These are phyloP conservation scores for Euura lappo DNA, from an alignment of 1,140 invertebrate species.

Conservation along the genomic window DNA sequence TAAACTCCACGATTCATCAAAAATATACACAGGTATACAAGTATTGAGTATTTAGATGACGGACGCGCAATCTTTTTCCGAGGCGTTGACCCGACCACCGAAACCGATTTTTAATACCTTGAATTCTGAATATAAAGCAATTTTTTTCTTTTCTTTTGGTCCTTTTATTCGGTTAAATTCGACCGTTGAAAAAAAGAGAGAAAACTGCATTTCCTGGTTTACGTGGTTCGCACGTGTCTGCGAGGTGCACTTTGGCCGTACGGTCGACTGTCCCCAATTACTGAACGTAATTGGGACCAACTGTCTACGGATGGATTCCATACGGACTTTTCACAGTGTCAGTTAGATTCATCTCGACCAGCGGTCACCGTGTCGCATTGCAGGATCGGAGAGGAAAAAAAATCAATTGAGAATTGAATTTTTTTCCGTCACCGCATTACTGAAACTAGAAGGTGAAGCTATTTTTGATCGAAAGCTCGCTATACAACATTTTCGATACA, in stretches of 20 bases:
- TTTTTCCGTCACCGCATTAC: too few relatives aligned
- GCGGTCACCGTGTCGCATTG: background rate
- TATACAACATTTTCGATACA: too few relatives aligned
- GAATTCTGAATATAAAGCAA: too few relatives aligned
- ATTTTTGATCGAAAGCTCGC: too few relatives aligned
- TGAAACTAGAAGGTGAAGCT: too few relatives aligned
- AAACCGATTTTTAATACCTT: too few relatives aligned
- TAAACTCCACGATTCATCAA: too few relatives aligned
- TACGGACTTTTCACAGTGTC: conserved; percentile 6
- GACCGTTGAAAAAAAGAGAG: background rate
- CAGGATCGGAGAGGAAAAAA: background rate
- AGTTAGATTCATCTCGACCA: background rate
- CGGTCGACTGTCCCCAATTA: conserved; percentile 9
- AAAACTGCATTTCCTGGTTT: background rate
- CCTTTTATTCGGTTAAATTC: too few relatives aligned
- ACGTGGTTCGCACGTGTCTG: background rate
- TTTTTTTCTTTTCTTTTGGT: too few relatives aligned
- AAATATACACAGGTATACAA: too few relatives aligned
- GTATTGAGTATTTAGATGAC: too few relatives aligned
- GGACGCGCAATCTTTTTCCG: background rate
- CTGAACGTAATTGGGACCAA: conserved; percentile 11
- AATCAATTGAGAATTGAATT: background rate
- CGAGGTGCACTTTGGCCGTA: conserved; percentile 5
- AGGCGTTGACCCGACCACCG: too few relatives aligned
- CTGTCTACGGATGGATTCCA: conserved; percentile 13